Percentiles rank a stretch among this genome's conserved stretches.
Conservation (phyloP, 2,797 vertebrate species). For the Macrochelys suwanniensis region DNA sequence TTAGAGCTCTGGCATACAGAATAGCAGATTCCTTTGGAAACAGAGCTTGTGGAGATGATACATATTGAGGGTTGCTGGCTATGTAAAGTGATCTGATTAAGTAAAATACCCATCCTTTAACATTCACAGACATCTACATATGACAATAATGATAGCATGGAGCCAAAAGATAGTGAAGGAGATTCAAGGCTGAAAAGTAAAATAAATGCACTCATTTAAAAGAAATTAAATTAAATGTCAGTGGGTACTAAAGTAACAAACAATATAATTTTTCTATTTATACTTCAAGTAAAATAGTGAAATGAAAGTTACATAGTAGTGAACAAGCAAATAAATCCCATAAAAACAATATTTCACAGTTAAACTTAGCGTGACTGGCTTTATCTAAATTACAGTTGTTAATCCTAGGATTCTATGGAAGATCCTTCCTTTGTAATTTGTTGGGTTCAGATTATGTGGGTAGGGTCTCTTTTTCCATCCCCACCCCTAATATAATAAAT, state of each 20-base stretch:
- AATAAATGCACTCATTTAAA: conserved; percentile 33
- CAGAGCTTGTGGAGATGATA: not conserved
- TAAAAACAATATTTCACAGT: not conserved
- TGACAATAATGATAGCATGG: conserved; percentile 13
- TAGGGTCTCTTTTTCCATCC: not conserved
- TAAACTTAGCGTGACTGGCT: not conserved
- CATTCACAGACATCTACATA: not conserved
- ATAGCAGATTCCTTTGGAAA: conserved; percentile 28
- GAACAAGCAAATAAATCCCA: conserved; percentile 8
- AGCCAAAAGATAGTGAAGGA: not conserved
- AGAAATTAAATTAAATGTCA: conserved; percentile 35
- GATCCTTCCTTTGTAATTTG: not conserved
- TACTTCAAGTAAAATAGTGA: conserved; percentile 17
- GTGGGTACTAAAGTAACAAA: not conserved
- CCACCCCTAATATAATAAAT: not conserved
- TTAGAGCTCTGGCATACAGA: conserved; percentile 7
- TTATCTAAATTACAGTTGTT: not conserved
- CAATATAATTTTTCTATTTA: conserved; percentile 15
- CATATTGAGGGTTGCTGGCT: conserved; percentile 7
- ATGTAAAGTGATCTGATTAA: conserved; percentile 8
- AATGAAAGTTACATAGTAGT: conserved; percentile 23
- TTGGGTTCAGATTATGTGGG: not conserved
- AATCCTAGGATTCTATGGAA: not conserved
- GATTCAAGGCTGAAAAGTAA: conserved; percentile 26
- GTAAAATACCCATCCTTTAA: conserved; percentile 33